Evolutionary conservation across 2,888 invertebrate genomes (phyloP).

Genomic region (Lochmaea crataegi): DNA sequence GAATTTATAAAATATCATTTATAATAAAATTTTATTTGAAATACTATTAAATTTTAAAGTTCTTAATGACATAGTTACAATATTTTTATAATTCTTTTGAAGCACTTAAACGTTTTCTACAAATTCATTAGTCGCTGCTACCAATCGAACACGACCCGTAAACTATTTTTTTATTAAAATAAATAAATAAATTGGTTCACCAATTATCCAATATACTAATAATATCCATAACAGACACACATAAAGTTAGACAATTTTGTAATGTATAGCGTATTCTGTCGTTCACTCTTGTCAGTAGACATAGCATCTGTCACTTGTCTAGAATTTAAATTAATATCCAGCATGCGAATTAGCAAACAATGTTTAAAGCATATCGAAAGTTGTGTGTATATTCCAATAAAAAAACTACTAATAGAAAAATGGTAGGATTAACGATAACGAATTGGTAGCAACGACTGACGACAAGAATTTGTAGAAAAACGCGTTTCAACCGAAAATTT

Average conservation of each 20-base stretch:
- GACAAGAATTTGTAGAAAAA: neutral
- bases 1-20: neutral
- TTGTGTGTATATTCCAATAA: neutral
- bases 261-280: neutral
- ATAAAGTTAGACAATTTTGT: neutral
- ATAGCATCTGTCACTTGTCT: no score
- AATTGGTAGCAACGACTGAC: conserved; percentile 6
- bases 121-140: conserved; percentile 1
- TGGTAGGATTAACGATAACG: neutral
- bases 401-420: neutral
- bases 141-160: neutral
- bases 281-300: no score
- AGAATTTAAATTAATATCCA: no score
- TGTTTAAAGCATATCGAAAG: neutral
- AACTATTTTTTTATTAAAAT: neutral
- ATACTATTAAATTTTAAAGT: no score
- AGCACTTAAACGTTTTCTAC: neutral
- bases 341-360: neutral
- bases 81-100: neutral
- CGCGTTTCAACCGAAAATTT: neutral
- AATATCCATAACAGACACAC: neutral
- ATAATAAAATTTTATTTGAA: no score
- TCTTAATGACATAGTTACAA: no score
- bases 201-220: neutral
- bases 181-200: neutral